phyloP scores from a whole-genome alignment of 2,797 vertebrate genomes.

The Monodelphis domestica region DNA sequence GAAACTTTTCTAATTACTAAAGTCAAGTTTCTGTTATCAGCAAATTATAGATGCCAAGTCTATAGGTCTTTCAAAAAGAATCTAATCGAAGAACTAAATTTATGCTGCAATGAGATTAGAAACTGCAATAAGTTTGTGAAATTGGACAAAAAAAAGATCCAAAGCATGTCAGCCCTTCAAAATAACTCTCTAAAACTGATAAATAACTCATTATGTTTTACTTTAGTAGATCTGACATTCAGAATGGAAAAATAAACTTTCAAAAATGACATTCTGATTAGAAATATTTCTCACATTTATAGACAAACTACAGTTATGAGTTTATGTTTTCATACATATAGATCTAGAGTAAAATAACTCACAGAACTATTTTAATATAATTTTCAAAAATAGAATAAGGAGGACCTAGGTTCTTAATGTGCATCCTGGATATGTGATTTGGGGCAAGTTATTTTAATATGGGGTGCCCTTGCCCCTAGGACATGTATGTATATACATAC shows the following conservation, averaged over 20 bases:
- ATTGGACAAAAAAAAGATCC: neutral
- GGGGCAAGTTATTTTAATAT: neutral
- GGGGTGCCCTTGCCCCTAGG: neutral
- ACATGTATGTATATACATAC: too few species aligned
- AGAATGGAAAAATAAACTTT: neutral
- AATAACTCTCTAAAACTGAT: conserved; percentile 37
- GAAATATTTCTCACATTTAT: neutral
- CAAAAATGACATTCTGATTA: neutral
- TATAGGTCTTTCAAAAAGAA: conserved; percentile 6
- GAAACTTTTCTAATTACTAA: conserved; percentile 46
- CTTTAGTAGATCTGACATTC: neutral
- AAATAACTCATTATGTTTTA: conserved; percentile 19
- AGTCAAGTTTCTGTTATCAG: conserved; percentile 40
- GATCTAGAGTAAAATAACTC: neutral
- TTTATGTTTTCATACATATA: neutral
- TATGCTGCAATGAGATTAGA: neutral
- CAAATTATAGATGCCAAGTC: conserved; percentile 35
- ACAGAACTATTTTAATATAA: neutral
- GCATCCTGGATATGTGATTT: neutral
- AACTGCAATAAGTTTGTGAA: neutral
- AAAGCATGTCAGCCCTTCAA: neutral
- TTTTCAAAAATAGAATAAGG: neutral
- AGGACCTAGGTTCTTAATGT: neutral
- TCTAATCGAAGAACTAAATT: neutral
- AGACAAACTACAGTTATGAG: neutral